Percentiles rank a stretch among this genome's conserved stretches.
These are phyloP conservation scores for Chaunax sp. DNA, from an alignment of 2,797 vertebrate genomes.

Conservation along the genomic window DNA sequence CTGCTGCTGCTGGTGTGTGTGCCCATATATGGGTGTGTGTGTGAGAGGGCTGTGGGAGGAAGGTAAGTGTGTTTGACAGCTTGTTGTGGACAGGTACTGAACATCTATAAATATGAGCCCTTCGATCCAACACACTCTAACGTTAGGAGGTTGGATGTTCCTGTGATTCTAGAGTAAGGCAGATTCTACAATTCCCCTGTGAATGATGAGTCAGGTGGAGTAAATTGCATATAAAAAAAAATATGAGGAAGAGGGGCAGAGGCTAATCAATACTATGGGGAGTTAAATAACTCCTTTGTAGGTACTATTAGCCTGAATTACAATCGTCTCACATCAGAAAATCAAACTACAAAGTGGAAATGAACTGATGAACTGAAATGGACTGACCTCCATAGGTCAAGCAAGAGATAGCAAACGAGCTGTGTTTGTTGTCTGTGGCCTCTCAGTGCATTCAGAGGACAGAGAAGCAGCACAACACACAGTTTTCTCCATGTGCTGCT, in stretches of 20 bases:
- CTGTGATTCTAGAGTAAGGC: not conserved
- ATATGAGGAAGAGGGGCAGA: not conserved
- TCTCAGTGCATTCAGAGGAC: constrained; percentile 3
- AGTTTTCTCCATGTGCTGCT: constrained; percentile 63
- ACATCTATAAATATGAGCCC: constrained; percentile 65
- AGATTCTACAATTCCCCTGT: constrained; percentile 5
- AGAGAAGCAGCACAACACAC: constrained; percentile 35
- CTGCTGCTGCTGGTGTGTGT: constrained; percentile 17
- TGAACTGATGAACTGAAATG: constrained; percentile 21
- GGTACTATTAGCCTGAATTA: constrained; percentile 50
- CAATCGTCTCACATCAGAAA: constrained; percentile 22
- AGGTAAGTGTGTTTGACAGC: constrained; percentile 43
- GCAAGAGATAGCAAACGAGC: constrained; percentile 41
- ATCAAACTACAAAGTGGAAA: constrained; percentile 33
- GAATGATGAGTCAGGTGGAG: constrained; percentile 21
- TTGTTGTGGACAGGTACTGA: constrained; percentile 55
- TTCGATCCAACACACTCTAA: constrained; percentile 42
- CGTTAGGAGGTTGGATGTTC: constrained; percentile 24
- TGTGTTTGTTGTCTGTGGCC: constrained; percentile 38
- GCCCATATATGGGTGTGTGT: no score
- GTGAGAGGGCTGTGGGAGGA: constrained; percentile 18
- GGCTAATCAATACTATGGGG: constrained; percentile 38
- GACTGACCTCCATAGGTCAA: constrained; percentile 54
- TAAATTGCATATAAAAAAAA: not conserved
- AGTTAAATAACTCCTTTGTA: constrained; percentile 48